Base-by-base conservation (phyloP, 2,797 vertebrate genomes). In the Gymnothorax reevesii region DNA sequence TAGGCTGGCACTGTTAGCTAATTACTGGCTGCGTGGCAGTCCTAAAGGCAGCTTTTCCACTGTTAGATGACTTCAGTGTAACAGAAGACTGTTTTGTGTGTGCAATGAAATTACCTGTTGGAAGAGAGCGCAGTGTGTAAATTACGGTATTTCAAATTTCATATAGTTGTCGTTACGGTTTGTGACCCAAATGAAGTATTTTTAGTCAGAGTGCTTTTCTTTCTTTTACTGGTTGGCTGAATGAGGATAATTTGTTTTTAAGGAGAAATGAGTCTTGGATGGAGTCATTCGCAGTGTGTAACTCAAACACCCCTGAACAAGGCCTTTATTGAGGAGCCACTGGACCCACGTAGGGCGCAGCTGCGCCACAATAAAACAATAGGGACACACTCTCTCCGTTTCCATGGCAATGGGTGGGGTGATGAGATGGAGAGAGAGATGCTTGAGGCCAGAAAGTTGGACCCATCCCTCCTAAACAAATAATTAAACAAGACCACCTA, bases 301-400 rank as follows among this genome's bases (percentile, higher is more conserved):
- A 73, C 54, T 84, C 25, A 9, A 85, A 60, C 66, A 60, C 52
- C 62, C 22, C 42, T 71, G 57, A 88, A 90, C 89, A 92, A 89
- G 84, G 86, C 20, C 52, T 66, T 83, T 55, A 84, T 88, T 91
- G 82, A 87, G 84, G 64, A 87, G 54, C 52, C 54, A 49, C 59
- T 86, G 59, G 71, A 62, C 15, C n/a, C 80, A 57, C 52, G 71
- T 83, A 82, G 64, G 84, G n/a, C 57, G 10, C 84, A 83, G 87
- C 90, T 85, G 55, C 49, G 17, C 59, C 64, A 90, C 91, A 87
- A 89, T 90, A 77, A 42, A 88, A 89, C 90, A 89, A 88, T 42
- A 87, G 87, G 75, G 82, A n/a, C 73, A 27, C 84, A 86, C 75
- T 33, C 80, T 8, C 83, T 59, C 22, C n/a, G 85, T 83, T 79